Evolutionary conservation across 2,113 vertebrate species (phyloP), one percentile per base, ranked within the genome.

Genomic region (Struthio camelus): DNA sequence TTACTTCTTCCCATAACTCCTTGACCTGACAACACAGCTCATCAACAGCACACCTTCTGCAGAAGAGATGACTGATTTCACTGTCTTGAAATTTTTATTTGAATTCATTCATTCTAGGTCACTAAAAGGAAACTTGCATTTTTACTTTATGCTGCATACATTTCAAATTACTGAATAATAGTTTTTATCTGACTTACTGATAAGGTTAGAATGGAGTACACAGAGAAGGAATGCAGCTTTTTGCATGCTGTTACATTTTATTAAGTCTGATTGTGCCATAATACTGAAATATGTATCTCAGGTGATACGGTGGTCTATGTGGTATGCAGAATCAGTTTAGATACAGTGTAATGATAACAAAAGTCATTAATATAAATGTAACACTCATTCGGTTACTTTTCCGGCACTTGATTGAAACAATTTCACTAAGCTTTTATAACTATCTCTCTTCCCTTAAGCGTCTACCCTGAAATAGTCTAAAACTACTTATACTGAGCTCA

Each of bases 151-250:
- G 36, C 28, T 88, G 83, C 64, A 93, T 70, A 44, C 61, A 51
- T 96, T 95, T 90, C 48, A 92, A 81, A 92, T 93, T 82, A 94
- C n/a, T 96, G 42, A 90, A 71, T 80, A 86, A 17, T 72, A 89
- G 8, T 80, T 90, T 94, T 80, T 46, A 89, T 94, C 44, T 86
- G 42, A 89, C 61, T 90, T 96, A 94, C 40, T 90, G 94, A 76
- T 94, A 95, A 95, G 22, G 25, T 48, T 94, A 94, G 97, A 96
- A 73, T 78, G 80, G 30, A 93, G 58, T 7, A 72, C 65, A 91
- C 93, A 25, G 40, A 77, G 96, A 93, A 95, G 91, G 75, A 91
- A 80, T 46, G 53, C 85, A 90, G 24, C 56, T 83, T 40, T 91
- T 95, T 89, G 4, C 75, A 82, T 73, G 34, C 9, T 89, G 22